A percentile compares a stretch with the other conserved stretches of the same genome.
Conservation (phyloP, 2,888 invertebrate species). For the Drosophila buzzatii region DNA sequence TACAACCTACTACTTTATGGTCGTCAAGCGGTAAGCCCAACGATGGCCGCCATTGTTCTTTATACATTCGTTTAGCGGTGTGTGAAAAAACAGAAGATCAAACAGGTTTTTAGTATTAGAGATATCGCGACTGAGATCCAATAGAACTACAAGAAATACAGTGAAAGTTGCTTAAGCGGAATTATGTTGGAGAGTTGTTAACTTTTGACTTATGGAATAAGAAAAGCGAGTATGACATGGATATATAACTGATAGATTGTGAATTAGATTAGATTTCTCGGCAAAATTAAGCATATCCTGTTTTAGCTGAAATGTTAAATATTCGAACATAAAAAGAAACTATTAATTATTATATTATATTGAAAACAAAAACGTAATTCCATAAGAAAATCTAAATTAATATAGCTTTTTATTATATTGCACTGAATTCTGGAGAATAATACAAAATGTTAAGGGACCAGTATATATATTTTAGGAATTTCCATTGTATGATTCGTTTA, state of each 20-base stretch:
- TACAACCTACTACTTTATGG: slow-evolving; percentile 84
- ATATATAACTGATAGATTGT: neutral
- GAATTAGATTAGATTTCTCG: neutral
- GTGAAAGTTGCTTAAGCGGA: slow-evolving; percentile 5
- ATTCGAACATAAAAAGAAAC: no score
- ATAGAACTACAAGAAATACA: slow-evolving; percentile 30
- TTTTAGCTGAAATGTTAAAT: no score
- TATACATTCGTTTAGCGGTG: neutral
- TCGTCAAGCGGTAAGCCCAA: slow-evolving; percentile 82
- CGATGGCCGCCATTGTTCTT: slow-evolving; percentile 12
- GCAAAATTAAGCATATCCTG: neutral
- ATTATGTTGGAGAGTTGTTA: neutral
- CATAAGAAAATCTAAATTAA: no score
- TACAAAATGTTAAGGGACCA: no score
- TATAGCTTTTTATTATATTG: no score
- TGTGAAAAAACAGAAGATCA: neutral
- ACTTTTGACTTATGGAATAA: neutral
- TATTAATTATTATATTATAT: no score
- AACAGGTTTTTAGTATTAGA: slow-evolving; percentile 12
- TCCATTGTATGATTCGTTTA: no score
- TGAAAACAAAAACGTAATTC: no score
- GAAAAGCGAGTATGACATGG: neutral
- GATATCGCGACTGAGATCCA: slow-evolving; percentile 19
- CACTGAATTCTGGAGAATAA: no score
- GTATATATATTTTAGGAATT: no score